Conservation (phyloP, 2,888 invertebrate species). For the Rhabditophanes sp. region DNA sequence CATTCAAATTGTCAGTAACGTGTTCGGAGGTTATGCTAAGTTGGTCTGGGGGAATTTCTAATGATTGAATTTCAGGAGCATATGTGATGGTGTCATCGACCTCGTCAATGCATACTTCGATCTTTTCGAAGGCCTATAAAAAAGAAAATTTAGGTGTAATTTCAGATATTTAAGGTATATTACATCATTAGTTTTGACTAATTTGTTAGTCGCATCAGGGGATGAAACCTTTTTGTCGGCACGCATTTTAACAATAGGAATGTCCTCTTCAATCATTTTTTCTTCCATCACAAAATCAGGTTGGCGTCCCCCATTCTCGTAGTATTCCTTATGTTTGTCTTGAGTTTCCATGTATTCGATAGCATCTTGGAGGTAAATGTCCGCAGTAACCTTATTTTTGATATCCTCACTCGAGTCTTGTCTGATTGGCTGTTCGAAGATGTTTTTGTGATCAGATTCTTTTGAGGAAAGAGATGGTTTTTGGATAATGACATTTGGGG, state of each 20-base stretch:
- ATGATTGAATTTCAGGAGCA: conserved; percentile 41
- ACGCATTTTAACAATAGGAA: too few relatives aligned
- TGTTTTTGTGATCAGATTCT: too few relatives aligned
- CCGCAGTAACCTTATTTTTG: conserved; percentile 17
- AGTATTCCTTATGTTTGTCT: conserved; percentile 6
- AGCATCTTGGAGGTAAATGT: conserved; percentile 23
- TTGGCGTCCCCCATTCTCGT: not conserved
- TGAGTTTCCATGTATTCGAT: conserved; percentile 18
- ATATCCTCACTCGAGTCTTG: conserved; percentile 14
- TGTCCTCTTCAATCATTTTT: conserved; percentile 22
- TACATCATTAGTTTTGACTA: conserved; percentile 17
- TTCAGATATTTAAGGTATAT: not conserved
- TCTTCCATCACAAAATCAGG: conserved; percentile 27
- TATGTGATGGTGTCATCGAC: conserved; percentile 39
- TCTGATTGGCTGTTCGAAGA: too few relatives aligned
- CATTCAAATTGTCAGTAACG: conserved; percentile 19
- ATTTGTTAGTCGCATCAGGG: too few relatives aligned
- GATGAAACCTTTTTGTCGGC: too few relatives aligned
- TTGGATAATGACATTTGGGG: too few relatives aligned
- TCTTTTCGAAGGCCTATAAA: conserved; percentile 26
- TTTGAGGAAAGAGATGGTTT: too few relatives aligned
- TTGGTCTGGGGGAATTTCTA: conserved; percentile 42
- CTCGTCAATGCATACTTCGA: conserved; percentile 31
- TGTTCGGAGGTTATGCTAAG: conserved; percentile 36
- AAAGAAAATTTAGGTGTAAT: conserved; percentile 3